These are phyloP conservation scores for Corapipo altera DNA, from an alignment of 2,113 vertebrate genomes.

Conservation along the genomic window DNA sequence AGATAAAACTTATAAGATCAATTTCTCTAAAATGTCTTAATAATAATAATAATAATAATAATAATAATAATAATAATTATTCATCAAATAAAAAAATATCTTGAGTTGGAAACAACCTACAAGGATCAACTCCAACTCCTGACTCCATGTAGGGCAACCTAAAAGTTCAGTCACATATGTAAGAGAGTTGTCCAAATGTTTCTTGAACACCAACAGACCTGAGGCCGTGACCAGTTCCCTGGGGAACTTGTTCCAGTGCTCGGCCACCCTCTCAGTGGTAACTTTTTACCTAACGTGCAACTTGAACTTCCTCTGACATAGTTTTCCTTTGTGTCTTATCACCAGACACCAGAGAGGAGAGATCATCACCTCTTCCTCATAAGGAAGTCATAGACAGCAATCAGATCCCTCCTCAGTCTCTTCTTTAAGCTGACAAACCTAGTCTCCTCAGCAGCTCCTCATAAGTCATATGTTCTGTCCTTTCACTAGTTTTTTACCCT, in stretches of 20 bases:
- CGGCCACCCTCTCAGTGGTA: too few species aligned
- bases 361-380: background rate
- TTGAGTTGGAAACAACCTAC: rapidly evolving
- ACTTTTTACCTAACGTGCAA: background rate
- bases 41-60: too few species aligned
- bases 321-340: background rate
- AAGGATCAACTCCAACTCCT: rapidly evolving
- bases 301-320: background rate
- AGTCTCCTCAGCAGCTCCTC: background rate
- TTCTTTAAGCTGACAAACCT: background rate
- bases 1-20: background rate
- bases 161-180: background rate
- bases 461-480: background rate
- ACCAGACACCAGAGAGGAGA: background rate
- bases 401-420: background rate
- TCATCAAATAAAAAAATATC: background rate
- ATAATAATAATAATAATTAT: background rate
- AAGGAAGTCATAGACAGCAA: background rate
- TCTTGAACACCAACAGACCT: background rate
- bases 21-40: background rate
- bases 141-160: background rate
- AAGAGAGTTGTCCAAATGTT: background rate
- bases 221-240: rapidly evolving
- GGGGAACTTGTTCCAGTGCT: background rate
- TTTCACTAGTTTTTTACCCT: background rate